Conservation (phyloP, 1,140 invertebrate species). For the Rhysida immarginata region DNA sequence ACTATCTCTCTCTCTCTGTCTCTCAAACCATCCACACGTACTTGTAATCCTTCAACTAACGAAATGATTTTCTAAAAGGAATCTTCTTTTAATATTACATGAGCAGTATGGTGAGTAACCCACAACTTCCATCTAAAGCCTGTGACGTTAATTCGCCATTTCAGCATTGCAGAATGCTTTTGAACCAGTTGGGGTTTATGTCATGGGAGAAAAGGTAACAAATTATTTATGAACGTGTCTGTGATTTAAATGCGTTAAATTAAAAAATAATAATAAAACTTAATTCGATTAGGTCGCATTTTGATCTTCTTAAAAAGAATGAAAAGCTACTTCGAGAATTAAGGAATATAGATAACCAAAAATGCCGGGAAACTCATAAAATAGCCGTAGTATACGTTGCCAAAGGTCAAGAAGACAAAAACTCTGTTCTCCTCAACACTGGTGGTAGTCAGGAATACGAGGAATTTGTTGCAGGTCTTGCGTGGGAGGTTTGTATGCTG, state of each 20-base stretch:
- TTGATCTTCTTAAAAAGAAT: constrained; percentile 76
- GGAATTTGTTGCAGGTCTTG: constrained; percentile 81
- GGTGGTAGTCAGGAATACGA: constrained; percentile 83
- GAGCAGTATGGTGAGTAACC: constrained; percentile 30
- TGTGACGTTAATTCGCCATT: constrained; percentile 44
- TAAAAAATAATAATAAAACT: neutral
- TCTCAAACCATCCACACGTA: too few species aligned
- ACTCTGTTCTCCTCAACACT: constrained; percentile 65
- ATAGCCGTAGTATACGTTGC: constrained; percentile 97
- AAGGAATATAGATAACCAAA: constrained; percentile 72
- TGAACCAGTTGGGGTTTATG: constrained; percentile 76
- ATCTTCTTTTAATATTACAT: neutral
- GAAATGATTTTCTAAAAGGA: too few species aligned
- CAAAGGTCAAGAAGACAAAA: constrained; percentile 91
- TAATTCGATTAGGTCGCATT: constrained; percentile 33
- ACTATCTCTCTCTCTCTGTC: too few species aligned
- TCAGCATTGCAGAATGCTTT: constrained; percentile 68
- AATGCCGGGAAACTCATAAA: constrained; percentile 91
- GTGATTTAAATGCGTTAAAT: neutral
- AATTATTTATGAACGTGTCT: neutral
- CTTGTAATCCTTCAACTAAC: too few species aligned
- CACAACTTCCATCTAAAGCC: constrained; percentile 26
- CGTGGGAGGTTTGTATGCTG: constrained; percentile 87
- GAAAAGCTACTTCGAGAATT: constrained; percentile 81
- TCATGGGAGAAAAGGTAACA: constrained; percentile 64